Conservation (phyloP, 2,797 vertebrate genomes). For the Aulostomus chinensis region DNA sequence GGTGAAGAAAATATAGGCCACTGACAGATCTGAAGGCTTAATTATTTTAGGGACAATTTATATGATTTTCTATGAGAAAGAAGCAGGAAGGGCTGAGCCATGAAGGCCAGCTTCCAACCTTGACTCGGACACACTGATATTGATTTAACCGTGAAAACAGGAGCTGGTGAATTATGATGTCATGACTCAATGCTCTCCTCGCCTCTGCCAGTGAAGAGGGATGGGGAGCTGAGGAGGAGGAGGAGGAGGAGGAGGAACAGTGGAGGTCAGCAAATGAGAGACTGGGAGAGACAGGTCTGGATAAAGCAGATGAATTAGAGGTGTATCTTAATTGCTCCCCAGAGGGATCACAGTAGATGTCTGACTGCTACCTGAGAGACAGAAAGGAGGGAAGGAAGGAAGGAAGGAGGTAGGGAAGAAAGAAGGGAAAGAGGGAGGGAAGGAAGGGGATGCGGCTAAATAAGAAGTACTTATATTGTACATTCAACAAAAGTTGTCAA, state of each 20-base stretch:
- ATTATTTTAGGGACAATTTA: slow-evolving; percentile 82
- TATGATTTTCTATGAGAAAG: slow-evolving; percentile 78
- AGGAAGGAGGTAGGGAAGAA: background rate
- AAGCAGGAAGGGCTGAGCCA: slow-evolving; percentile 63
- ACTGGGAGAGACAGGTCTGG: slow-evolving; percentile 45
- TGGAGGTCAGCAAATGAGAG: slow-evolving; percentile 48
- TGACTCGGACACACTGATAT: slow-evolving; percentile 81
- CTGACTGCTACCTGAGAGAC: slow-evolving; percentile 31
- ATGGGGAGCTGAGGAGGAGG: slow-evolving; percentile 12
- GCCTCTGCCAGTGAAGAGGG: slow-evolving; percentile 74
- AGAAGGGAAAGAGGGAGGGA: background rate
- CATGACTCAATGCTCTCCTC: slow-evolving; percentile 79
- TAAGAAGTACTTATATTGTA: too few species aligned
- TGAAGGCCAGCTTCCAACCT: slow-evolving; percentile 76
- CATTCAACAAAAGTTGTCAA: too few species aligned
- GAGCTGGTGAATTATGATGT: slow-evolving; percentile 81
- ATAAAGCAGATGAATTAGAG: slow-evolving; percentile 66
- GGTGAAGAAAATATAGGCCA: slow-evolving; percentile 65
- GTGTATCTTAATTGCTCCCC: slow-evolving; percentile 65
- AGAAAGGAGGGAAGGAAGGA: too few species aligned
- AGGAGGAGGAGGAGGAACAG: background rate
- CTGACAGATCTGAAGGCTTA: slow-evolving; percentile 75
- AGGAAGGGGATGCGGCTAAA: too few species aligned
- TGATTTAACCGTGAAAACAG: slow-evolving; percentile 82
- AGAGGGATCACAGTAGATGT: slow-evolving; percentile 53